Conservation (phyloP, 2,888 invertebrate genomes). For the Drosophila fungiperda region DNA sequence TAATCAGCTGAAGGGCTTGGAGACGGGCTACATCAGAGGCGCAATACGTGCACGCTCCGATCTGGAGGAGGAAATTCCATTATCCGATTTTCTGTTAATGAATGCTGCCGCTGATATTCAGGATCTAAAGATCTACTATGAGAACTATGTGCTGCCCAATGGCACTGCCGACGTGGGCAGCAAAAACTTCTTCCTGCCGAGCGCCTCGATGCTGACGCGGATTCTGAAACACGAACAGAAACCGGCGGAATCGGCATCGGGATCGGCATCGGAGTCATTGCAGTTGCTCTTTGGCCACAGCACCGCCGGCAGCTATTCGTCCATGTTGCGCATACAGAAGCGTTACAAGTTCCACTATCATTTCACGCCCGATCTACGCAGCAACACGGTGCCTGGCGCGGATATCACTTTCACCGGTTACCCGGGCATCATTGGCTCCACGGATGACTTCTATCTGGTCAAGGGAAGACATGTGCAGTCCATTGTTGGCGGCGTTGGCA, state of each 20-base stretch:
- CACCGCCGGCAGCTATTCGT: conserved; percentile 91
- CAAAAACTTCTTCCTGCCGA: conserved; percentile 88
- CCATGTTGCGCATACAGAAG: conserved; percentile 94
- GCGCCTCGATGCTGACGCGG: conserved; percentile 84
- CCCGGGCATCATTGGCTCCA: conserved; percentile 92
- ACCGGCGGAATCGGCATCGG: conserved; percentile 53
- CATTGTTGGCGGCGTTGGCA: conserved; percentile 91
- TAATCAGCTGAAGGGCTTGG: conserved; percentile 91
- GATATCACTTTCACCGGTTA: conserved; percentile 93
- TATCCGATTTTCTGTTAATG: conserved; percentile 90
- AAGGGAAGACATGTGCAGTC: conserved; percentile 87
- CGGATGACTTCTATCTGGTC: conserved; percentile 93
- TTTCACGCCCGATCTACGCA: conserved; percentile 85
- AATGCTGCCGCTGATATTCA: conserved; percentile 91
- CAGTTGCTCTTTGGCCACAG: conserved; percentile 92
- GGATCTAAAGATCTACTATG: conserved; percentile 86
- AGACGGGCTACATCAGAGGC: conserved; percentile 90
- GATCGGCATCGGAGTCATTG: conserved; percentile 80
- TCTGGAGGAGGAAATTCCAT: conserved; percentile 87
- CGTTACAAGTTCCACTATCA: conserved; percentile 93
- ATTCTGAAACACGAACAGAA: conserved; percentile 67
- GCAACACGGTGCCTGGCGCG: conserved; percentile 88
- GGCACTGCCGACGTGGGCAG: conserved; percentile 49
- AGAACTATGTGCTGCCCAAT: conserved; percentile 82
- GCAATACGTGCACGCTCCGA: conserved; percentile 88